Conservation (phyloP, 2,888 invertebrate species). For the Neuroscelio doddi region DNA sequence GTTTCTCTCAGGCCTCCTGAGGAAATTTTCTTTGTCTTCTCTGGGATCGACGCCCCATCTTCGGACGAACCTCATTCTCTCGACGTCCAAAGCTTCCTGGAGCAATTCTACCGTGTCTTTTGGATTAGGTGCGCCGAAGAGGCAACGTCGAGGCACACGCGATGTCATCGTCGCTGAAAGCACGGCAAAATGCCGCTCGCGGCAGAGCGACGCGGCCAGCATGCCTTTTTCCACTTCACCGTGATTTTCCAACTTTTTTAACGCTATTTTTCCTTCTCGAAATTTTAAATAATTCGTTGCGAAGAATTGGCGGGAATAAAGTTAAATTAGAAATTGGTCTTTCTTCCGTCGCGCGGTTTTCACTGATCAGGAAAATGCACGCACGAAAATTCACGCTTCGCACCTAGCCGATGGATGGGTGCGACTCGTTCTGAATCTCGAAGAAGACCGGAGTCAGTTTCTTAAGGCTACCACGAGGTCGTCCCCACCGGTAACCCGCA, state of each 20-base stretch:
- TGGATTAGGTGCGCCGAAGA: slow-evolving; percentile 77
- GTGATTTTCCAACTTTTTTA: not conserved
- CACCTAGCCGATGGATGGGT: slow-evolving; percentile 51
- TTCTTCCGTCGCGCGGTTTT: no score
- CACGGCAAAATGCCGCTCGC: slow-evolving; percentile 65
- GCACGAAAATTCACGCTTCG: not conserved
- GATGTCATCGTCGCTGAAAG: slow-evolving; percentile 59
- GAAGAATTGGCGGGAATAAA: not conserved
- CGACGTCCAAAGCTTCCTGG: slow-evolving; percentile 76
- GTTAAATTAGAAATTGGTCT: no score
- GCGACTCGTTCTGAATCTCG: slow-evolving; percentile 55
- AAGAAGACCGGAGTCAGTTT: slow-evolving; percentile 12
- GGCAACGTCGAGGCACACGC: slow-evolving; percentile 71
- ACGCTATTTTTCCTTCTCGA: slow-evolving; percentile 15
- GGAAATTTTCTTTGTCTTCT: slow-evolving; percentile 63
- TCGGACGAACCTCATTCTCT: slow-evolving; percentile 75
- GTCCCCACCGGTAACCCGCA: slow-evolving; percentile 51
- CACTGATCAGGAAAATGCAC: not conserved
- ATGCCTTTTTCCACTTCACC: no score
- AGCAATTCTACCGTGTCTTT: slow-evolving; percentile 76
- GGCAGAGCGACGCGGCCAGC: slow-evolving; percentile 65
- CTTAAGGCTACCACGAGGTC: slow-evolving; percentile 62
- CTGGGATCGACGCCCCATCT: slow-evolving; percentile 76
- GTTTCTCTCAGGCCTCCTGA: slow-evolving; percentile 49
- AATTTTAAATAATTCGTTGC: no score